Evolutionary conservation across 1,140 invertebrate species (phyloP).

Genomic region (Trinorchestia longiramus): DNA sequence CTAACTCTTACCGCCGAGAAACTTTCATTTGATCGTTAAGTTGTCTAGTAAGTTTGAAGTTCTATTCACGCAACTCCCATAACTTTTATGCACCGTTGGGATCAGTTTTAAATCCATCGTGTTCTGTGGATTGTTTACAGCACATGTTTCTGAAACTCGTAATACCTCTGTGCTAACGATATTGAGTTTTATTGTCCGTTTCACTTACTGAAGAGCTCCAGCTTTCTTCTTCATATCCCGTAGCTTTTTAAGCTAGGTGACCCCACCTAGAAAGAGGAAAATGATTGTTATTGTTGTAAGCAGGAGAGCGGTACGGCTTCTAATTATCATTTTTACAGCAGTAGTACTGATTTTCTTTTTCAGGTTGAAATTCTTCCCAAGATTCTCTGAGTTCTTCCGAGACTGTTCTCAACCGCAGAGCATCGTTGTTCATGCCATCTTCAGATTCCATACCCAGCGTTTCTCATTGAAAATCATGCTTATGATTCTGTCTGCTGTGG

Average conservation of each 20-base stretch:
- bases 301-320: not conserved
- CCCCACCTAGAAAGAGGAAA: not conserved
- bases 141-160: not conserved
- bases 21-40: not conserved
- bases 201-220: not conserved
- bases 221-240: not conserved
- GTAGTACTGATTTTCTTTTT: not conserved
- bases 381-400: not conserved
- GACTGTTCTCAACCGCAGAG: not conserved
- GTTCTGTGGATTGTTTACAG: not conserved
- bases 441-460: not conserved
- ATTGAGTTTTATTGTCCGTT: not conserved
- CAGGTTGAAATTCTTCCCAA: not conserved
- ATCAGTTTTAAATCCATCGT: not conserved
- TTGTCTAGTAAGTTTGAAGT: not conserved
- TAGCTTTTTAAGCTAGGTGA: not conserved
- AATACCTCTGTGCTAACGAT: not conserved
- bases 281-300: not conserved
- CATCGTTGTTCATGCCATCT: not conserved
- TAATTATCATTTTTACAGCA: not conserved
- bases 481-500: not conserved
- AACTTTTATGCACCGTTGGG: not conserved
- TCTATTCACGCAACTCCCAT: not conserved
- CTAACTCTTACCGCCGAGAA: not conserved
- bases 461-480: not conserved